A percentile compares a stretch with the other conserved stretches of the same genome.
These are phyloP conservation scores for Platyrinchus mystaceus DNA, from an alignment of 2,797 vertebrate species.

Conservation along the genomic window DNA sequence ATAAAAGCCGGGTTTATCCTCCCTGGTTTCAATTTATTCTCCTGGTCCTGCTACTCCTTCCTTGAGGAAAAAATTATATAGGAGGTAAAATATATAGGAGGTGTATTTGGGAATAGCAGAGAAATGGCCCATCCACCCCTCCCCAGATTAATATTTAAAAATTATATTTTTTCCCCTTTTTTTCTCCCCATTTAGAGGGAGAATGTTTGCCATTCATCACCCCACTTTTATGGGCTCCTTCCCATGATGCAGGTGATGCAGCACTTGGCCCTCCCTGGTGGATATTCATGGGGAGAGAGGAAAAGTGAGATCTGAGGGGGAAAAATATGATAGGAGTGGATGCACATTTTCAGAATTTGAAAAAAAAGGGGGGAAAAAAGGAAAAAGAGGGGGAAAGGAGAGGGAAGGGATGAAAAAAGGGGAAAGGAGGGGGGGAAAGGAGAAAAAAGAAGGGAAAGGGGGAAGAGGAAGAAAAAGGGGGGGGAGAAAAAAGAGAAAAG, in stretches of 20 bases:
- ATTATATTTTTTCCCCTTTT: neutral
- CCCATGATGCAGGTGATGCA: neutral
- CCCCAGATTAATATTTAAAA: neutral
- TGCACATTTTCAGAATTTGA: neutral
- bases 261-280: neutral
- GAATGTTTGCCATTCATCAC: neutral
- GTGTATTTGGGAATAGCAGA: neutral
- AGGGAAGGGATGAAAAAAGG: fast-evolving
- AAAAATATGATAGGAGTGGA: neutral
- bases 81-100: neutral
- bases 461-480: neutral
- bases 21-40: neutral
- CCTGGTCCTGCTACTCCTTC: neutral
- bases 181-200: neutral
- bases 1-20: conserved; percentile 37
- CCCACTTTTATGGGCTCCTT: neutral
- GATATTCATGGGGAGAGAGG: neutral
- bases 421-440: neutral
- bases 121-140: neutral
- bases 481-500: neutral
- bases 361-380: neutral
- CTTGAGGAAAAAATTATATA: neutral
- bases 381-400: fast-evolving
- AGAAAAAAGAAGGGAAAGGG: fast-evolving
- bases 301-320: neutral